phyloP scores from a whole-genome alignment of 2,888 invertebrate species.

The Bhutanitis thaidina region DNA sequence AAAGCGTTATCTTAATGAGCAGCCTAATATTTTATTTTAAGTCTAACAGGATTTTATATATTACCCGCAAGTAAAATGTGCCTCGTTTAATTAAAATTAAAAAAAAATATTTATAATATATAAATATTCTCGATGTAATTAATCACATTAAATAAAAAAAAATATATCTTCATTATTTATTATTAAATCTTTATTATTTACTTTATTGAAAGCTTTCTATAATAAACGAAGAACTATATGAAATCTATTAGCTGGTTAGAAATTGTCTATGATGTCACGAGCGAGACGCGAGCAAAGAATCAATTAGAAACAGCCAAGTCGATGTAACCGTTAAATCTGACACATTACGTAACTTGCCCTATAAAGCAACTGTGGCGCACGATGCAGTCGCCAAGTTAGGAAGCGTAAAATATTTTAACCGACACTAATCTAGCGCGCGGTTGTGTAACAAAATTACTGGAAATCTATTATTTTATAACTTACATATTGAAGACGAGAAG shows the following conservation, averaged over 20 bases:
- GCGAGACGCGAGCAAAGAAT: constrained; percentile 16
- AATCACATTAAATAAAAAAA: no score
- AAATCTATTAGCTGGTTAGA: not conserved
- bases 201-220: no score
- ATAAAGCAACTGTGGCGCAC: constrained; percentile 7
- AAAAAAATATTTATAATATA: no score
- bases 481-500: no score
- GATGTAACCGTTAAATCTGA: constrained; percentile 11
- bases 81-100: no score
- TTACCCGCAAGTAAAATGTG: no score
- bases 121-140: no score
- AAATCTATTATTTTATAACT: not conserved
- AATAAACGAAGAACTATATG: not conserved
- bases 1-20: constrained; percentile 12
- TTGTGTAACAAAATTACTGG: not conserved
- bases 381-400: constrained; percentile 1
- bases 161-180: no score
- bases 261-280: constrained; percentile 14
- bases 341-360: constrained; percentile 16
- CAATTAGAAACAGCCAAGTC: constrained; percentile 17
- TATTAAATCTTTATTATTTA: no score
- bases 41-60: not conserved
- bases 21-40: not conserved
- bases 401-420: constrained; percentile 7
- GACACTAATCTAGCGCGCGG: constrained; percentile 3